These are phyloP conservation scores for Hermodice carunculata DNA, from an alignment of 2,888 invertebrate genomes.

Conservation along the genomic window DNA sequence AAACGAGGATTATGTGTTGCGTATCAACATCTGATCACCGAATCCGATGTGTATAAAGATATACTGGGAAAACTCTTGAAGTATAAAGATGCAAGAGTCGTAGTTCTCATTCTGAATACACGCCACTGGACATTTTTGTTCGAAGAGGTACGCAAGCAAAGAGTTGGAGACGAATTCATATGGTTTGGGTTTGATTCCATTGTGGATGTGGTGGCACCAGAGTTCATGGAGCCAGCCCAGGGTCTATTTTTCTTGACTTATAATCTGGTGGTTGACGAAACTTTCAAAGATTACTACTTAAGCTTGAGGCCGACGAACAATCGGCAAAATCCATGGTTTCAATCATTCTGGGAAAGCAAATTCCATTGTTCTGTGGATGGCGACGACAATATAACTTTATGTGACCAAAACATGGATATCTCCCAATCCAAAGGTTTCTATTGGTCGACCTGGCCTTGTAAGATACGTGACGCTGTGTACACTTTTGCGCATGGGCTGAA, in stretches of 20 bases:
- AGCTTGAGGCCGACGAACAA: constrained; percentile 1
- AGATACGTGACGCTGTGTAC: constrained; percentile 49
- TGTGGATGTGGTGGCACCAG: too few relatives aligned
- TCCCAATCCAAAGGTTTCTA: neutral
- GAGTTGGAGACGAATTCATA: neutral
- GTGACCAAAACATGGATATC: neutral
- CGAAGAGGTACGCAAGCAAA: neutral
- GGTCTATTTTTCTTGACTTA: too few relatives aligned
- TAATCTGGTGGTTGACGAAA: too few relatives aligned
- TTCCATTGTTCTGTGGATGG: constrained; percentile 7
- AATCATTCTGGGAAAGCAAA: constrained; percentile 3
- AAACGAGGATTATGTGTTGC: constrained; percentile 8
- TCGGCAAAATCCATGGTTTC: constrained; percentile 5
- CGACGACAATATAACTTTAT: neutral
- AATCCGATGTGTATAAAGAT: neutral
- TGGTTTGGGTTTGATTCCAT: constrained; percentile 3
- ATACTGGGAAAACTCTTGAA: neutral
- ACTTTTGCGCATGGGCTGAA: constrained; percentile 50
- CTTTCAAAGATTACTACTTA: too few relatives aligned
- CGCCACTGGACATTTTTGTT: too few relatives aligned
- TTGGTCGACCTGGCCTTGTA: neutral
- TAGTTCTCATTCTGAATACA: neutral
- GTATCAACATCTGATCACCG: neutral
- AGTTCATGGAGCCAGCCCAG: too few relatives aligned
- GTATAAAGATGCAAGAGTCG: neutral